phyloP scores from a whole-genome alignment of 1,140 invertebrate genomes.

The Heliconius congener region DNA sequence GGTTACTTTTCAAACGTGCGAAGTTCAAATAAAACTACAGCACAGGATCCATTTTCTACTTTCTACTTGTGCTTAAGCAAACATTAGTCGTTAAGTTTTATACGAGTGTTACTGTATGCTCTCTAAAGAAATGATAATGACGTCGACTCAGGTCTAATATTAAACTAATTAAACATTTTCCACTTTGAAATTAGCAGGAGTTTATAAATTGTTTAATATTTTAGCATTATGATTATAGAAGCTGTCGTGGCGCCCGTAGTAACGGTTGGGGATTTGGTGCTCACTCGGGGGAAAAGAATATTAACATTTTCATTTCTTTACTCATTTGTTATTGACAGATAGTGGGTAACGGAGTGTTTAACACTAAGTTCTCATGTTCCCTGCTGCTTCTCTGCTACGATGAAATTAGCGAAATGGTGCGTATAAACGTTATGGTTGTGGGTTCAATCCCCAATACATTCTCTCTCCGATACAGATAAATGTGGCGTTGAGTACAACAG shows the following conservation, averaged over 20 bases:
- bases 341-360: too few relatives aligned
- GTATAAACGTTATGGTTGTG: background rate
- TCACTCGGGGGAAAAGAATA: too few relatives aligned
- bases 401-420: too few relatives aligned
- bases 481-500: too few relatives aligned
- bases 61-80: conserved; percentile 60
- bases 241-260: too few relatives aligned
- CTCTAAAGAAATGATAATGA: conserved; percentile 58
- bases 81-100: conserved; percentile 69
- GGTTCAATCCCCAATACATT: background rate
- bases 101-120: conserved; percentile 63
- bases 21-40: conserved; percentile 47
- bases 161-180: conserved; percentile 11
- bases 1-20: background rate
- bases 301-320: too few relatives aligned
- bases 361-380: too few relatives aligned
- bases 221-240: too few relatives aligned
- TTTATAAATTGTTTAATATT: background rate
- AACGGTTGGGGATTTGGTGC: too few relatives aligned
- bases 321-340: too few relatives aligned
- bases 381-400: too few relatives aligned
- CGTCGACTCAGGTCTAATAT: conserved; percentile 38
- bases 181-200: background rate
- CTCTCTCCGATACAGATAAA: background rate
- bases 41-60: conserved; percentile 38